Evolutionary conservation across 2,888 invertebrate genomes (phyloP), one percentile per base, ranked within the genome.

Genomic region (Empis stercorea): DNA sequence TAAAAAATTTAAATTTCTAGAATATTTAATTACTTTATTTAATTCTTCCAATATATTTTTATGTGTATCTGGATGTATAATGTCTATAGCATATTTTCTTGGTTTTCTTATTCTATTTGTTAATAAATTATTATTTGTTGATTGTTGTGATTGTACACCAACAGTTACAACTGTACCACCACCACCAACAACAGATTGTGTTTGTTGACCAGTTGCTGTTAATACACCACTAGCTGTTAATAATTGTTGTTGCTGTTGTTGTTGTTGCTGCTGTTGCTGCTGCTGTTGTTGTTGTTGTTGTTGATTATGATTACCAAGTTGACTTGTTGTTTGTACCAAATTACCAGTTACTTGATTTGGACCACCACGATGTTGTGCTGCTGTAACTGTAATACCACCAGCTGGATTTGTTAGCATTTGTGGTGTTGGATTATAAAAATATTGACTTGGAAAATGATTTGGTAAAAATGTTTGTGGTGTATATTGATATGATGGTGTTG

Each of bases 21-120:
- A 20, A 20, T 4, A 4, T 20, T 20, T 20, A 20, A 4, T 20
- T 20, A 20, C 20, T 2, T 37, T 37, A 47, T 65, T 61, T 14
- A 62, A 51, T 39, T 66, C 65, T 32, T 66, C 66, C 30, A 68
- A 58, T 43, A 68, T 62, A 51, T 63, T 63, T 46, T 63, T 64
- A 30, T 63, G 70, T 36, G 75, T 74, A 44, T 59, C 53, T 2
- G 76, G 75, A 61, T 76, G 61, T 14, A 75, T 71, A 14, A 76
- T 74, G 49, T 66, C 63, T 42, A 75, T 61, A 36, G 70, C 70
- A 54, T 66, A 57, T 52, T 61, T 58, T 48, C 63, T 62, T 17
- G 58, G 54, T 64, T 65, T 55, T 20, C 20, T 20, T 20, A 20
- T 20, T 20, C 20, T 20, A 20, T 20, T 20, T 20, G 20, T 20